Base-by-base conservation (phyloP, 2,797 vertebrate species). In the Poecilia gillii region DNA sequence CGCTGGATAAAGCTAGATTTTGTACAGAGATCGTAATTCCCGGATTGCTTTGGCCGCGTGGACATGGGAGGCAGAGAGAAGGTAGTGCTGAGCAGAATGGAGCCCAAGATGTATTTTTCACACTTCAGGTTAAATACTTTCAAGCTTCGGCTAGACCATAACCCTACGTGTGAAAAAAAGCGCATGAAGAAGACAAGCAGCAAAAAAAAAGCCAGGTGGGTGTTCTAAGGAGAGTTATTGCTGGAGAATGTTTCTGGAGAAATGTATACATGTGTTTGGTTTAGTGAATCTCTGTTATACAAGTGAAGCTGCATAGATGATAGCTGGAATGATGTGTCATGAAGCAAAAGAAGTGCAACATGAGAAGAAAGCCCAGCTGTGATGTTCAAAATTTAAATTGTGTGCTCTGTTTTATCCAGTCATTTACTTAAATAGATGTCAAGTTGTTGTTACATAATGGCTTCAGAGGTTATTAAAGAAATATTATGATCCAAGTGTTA, bases 31-130 rank as follows among this genome's bases (percentile, higher is more conserved):
- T 62, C 74, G 57, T 79, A 81, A 89, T 84, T 90, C 79, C 81
- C 78, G 80, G 88, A 88, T 85, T 90, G 70, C 8, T 79, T 74
- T 70, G 66, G 76, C 43, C 16, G 9, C 57, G 83, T 80, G 78
- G 87, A 84, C 78, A 95, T 95, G 94, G 91, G 90, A 71, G 92
- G 91, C 82, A 93, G 87, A 88, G 90, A 91, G 66, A 90, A 94
- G 79, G 78, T 91, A 25, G 76, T 87, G n/a, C 68, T 46, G 75
- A 81, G 31, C 84, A 86, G 80, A 55, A 66, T 85, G 1, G 77
- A 68, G 64, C 79, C 87, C 86, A 84, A 70, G 81, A 90, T 91
- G 84, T 84, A 82, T 75, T 87, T 87, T 73, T 41, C 90, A 68
- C 80, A 66, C 20, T 3, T 59, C 73, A 87, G 75, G 76, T 74